A percentile compares a stretch with the other conserved stretches of the same genome.
These are phyloP conservation scores for Macrosiphum euphorbiae DNA, from an alignment of 2,888 invertebrate genomes.

Conservation along the genomic window DNA sequence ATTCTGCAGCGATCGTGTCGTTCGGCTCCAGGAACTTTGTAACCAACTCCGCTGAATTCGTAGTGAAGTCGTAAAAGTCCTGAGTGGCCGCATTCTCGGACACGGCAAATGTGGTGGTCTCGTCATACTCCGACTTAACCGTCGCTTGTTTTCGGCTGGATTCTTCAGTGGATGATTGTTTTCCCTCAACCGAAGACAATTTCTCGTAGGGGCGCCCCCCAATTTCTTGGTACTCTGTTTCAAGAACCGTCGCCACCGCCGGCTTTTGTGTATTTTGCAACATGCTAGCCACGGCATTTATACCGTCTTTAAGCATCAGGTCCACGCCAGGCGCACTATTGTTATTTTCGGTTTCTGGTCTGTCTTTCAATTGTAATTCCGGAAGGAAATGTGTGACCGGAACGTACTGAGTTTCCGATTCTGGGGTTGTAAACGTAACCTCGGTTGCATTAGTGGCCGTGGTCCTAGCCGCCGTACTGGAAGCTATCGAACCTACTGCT, in stretches of 20 bases:
- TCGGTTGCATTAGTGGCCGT: neutral
- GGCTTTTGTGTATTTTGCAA: constrained; percentile 57
- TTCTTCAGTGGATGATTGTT: constrained; percentile 54
- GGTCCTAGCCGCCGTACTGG: neutral
- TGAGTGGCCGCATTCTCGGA: neutral
- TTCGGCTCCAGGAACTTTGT: neutral
- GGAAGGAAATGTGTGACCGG: constrained; percentile 55
- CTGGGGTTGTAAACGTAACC: constrained; percentile 47
- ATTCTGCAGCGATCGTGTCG: constrained; percentile 25
- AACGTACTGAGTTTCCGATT: constrained; percentile 60
- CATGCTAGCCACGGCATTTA: constrained; percentile 53
- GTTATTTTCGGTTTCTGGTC: constrained; percentile 35
- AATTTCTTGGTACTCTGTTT: neutral
- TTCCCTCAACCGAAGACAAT: neutral
- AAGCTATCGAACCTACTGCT: constrained; percentile 48
- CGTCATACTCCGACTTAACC: neutral
- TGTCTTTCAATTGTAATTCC: constrained; percentile 46
- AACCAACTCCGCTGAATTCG: neutral
- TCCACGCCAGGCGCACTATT: constrained; percentile 51
- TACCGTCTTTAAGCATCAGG: constrained; percentile 47
- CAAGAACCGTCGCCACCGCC: neutral
- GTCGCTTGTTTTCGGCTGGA: constrained; percentile 28
- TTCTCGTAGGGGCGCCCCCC: constrained; percentile 27
- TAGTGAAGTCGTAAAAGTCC: constrained; percentile 39
- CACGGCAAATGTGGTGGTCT: neutral